A percentile compares a stretch with the other conserved stretches of the same genome.
Conservation (phyloP, 2,113 vertebrate genomes). For the Ia io region DNA sequence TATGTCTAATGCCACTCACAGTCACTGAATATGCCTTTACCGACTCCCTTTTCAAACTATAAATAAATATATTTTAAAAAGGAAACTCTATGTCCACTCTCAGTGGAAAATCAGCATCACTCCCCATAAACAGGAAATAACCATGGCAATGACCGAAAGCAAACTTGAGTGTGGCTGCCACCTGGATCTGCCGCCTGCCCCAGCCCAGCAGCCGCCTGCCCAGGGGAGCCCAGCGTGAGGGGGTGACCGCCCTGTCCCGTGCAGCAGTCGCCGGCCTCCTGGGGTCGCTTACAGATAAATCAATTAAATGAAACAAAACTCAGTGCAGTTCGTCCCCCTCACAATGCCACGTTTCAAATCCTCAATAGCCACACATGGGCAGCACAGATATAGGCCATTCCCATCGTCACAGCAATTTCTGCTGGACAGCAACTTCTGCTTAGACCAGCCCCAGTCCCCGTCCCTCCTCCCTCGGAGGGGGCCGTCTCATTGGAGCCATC, state of each 20-base stretch:
- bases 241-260: fast-evolving
- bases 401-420: neutral
- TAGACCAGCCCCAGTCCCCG: neutral
- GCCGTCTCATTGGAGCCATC: neutral
- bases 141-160: neutral
- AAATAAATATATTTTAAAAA: neutral
- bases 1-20: fast-evolving
- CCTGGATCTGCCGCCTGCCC: neutral
- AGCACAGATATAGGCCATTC: neutral
- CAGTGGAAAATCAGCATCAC: neutral
- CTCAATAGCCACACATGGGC: neutral
- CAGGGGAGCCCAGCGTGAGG: neutral
- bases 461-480: neutral
- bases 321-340: neutral
- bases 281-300: neutral
- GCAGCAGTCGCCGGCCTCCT: neutral
- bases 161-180: neutral
- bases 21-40: neutral
- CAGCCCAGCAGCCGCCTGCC: neutral
- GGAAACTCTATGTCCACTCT: neutral
- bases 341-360: neutral
- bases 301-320: neutral
- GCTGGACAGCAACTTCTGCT: neutral
- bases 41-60: neutral
- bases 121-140: neutral